Evolutionary conservation across 2,888 invertebrate genomes (phyloP), one percentile per base, ranked within the genome.

Genomic region (Drosophila borealis): DNA sequence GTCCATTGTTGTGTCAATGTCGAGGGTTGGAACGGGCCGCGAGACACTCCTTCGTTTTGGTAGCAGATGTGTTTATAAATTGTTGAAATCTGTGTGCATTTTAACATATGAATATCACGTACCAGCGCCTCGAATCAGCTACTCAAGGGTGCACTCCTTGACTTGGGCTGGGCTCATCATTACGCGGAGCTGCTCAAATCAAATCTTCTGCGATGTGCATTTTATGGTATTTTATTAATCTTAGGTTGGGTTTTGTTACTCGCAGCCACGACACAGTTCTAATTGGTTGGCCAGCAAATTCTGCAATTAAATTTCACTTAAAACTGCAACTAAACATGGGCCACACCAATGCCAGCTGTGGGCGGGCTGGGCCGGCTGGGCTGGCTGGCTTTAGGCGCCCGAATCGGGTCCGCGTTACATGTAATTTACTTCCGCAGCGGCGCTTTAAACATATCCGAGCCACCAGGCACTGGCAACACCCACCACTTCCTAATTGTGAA

Each of bases 401-500:
- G 54, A 53, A 72, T 63, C 64, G 67, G 66, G 68, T 51, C 56
- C 45, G 70, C 64, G 45, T 54, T 51, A 51, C 66, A 70, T 77
- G 83, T 83, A 83, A 86, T 86, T 83, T 86, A 86, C 86, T 83
- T 83, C 83, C 83, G 86, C 72, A 70, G 68, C 74, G 80, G 77
- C 71, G 74, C 69, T 82, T 80, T 74, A 80, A 86, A 83, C 78
- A 86, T 83, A 83, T 83, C 83, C 83, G 84, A 79, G 69, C 60
- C 60, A 75, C 62, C 78, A 67, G 65, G 70, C 72, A 49, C 63
- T 60, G 64, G 80, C 86, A 80, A 84, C 84, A 85, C 86, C 88
- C 88, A 88, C 85, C 83, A 88, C 86, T 85, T 86, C 88, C 85
- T 85, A 85, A 85, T 85, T 88, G 85, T 86, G 88, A 76, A 80